These are phyloP conservation scores for Drosophila dives DNA, from an alignment of 2,888 invertebrate species.

Conservation along the genomic window DNA sequence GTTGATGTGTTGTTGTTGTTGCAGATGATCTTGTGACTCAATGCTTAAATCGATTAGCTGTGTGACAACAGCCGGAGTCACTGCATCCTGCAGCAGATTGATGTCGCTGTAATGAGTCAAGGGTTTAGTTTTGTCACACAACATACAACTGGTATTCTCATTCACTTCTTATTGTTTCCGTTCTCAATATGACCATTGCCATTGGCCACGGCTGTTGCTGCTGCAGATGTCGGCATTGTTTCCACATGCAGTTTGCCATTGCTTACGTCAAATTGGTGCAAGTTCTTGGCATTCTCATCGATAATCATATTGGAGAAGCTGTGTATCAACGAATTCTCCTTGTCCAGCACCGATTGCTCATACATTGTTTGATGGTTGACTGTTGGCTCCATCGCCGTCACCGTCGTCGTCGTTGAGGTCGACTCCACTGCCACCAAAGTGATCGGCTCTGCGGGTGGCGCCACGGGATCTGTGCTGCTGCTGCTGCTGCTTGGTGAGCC, in stretches of 20 bases:
- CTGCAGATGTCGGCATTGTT: conserved; percentile 28
- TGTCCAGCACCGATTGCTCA: conserved; percentile 85
- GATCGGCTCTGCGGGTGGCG: conserved; percentile 41
- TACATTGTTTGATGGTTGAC: conserved; percentile 82
- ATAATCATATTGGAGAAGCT: conserved; percentile 84
- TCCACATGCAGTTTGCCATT: conserved; percentile 82
- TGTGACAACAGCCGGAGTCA: conserved; percentile 79
- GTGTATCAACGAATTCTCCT: conserved; percentile 84
- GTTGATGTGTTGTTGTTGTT: conserved; percentile 78
- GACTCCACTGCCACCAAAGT: conserved; percentile 14
- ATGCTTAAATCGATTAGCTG: conserved; percentile 85
- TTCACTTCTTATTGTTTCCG: conserved; percentile 85
- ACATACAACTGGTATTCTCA: not conserved
- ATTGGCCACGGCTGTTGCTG: conserved; percentile 75
- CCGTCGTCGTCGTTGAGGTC: not conserved
- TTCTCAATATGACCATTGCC: conserved; percentile 85
- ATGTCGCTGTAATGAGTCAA: conserved; percentile 78
- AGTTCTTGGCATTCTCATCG: conserved; percentile 83
- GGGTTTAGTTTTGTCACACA: conserved; percentile 10
- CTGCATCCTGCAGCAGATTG: conserved; percentile 83
- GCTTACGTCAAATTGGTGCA: conserved; percentile 82
- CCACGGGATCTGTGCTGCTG: conserved; percentile 55
- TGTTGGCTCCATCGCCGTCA: conserved; percentile 53
- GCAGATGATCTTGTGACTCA: conserved; percentile 83
- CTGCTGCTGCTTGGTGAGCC: conserved; percentile 69